Conservation (phyloP, 2,888 invertebrate genomes). For the Archips crataeganus region DNA sequence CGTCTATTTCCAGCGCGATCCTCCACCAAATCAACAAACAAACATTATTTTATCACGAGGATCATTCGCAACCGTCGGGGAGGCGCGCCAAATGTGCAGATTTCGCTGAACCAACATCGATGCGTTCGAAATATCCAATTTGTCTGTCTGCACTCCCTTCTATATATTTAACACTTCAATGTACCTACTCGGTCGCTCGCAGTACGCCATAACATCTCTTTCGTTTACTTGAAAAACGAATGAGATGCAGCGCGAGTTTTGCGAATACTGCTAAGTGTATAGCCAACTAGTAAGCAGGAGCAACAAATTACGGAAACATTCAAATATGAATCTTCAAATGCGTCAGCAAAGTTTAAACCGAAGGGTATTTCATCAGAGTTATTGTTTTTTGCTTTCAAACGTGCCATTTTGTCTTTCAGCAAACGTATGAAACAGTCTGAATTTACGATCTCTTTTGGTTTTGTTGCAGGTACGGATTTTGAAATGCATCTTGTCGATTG, state of each 20-base stretch:
- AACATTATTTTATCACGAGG: slow-evolving; percentile 48
- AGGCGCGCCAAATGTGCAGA: slow-evolving; percentile 54
- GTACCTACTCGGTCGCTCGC: neutral
- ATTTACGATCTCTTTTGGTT: slow-evolving; percentile 36
- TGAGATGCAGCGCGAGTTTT: neutral
- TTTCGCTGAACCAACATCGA: slow-evolving; percentile 40
- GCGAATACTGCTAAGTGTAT: neutral
- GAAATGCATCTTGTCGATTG: slow-evolving; percentile 21
- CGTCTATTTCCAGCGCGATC: slow-evolving; percentile 68
- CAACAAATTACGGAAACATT: neutral
- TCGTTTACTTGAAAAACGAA: neutral
- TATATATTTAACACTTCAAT: slow-evolving; percentile 2
- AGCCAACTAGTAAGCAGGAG: neutral
- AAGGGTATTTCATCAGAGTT: neutral
- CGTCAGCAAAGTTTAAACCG: neutral
- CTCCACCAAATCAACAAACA: slow-evolving; percentile 58
- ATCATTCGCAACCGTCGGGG: slow-evolving; percentile 52
- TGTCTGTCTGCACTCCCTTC: slow-evolving; percentile 27
- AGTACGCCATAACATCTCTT: neutral
- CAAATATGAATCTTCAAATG: neutral
- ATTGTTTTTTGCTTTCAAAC: neutral
- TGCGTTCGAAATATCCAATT: slow-evolving; percentile 29
- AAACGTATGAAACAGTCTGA: slow-evolving; percentile 14
- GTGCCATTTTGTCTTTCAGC: slow-evolving; percentile 31
- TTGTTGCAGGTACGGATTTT: slow-evolving; percentile 39